Conservation (phyloP, 2,888 invertebrate genomes). For the Ophioninae sp. region DNA sequence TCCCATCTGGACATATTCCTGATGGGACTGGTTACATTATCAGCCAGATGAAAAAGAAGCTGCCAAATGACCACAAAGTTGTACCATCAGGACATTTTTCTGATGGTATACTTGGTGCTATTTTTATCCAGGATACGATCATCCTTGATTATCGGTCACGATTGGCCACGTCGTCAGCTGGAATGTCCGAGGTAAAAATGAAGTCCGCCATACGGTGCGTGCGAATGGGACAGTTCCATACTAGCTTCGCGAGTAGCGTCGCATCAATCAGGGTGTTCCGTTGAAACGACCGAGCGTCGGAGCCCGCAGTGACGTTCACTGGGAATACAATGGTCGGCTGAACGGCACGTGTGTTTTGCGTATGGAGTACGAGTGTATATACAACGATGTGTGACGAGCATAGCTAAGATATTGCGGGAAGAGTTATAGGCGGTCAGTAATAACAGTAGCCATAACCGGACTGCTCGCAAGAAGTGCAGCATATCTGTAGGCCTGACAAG, state of each 20-base stretch:
- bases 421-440: slow-evolving; percentile 16
- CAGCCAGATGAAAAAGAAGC: too few species aligned
- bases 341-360: slow-evolving; percentile 56
- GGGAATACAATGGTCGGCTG: slow-evolving; percentile 45
- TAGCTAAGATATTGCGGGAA: slow-evolving; percentile 27
- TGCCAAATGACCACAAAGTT: neutral
- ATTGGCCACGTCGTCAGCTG: neutral
- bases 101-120: neutral
- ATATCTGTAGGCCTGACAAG: neutral
- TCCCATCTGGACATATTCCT: neutral
- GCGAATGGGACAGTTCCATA: slow-evolving; percentile 8
- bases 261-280: slow-evolving; percentile 43
- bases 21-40: neutral
- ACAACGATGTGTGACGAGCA: slow-evolving; percentile 46
- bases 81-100: neutral
- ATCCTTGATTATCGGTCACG: neutral
- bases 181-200: neutral
- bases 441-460: slow-evolving; percentile 26
- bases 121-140: neutral
- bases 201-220: slow-evolving; percentile 16
- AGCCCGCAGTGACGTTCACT: slow-evolving; percentile 18
- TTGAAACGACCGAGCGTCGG: neutral
- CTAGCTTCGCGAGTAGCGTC: slow-evolving; percentile 10
- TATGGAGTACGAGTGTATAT: slow-evolving; percentile 28
- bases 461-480: neutral